Evolutionary conservation across 2,113 vertebrate species (phyloP).

Genomic region (Cyanoramphus novaezelandiae): DNA sequence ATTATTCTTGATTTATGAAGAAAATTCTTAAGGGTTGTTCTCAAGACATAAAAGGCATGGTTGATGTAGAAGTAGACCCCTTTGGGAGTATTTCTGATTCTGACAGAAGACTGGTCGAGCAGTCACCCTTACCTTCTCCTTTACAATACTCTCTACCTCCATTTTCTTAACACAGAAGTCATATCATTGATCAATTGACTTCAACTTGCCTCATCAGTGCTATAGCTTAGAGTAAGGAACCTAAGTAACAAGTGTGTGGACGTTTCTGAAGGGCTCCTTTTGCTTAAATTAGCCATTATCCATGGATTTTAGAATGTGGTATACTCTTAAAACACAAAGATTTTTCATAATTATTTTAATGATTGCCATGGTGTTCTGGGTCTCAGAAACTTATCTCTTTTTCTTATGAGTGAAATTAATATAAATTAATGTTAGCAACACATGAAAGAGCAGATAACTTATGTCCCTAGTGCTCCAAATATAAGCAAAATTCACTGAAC

Average conservation of each 20-base stretch:
- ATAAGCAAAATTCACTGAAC: neutral
- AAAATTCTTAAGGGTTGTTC: neutral
- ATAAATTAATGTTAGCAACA: neutral
- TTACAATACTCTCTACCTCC: accelerated
- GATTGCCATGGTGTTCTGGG: neutral
- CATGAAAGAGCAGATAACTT: accelerated
- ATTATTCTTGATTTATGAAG: neutral
- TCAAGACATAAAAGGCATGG: neutral
- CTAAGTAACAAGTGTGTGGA: neutral
- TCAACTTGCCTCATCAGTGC: neutral
- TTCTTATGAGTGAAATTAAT: neutral
- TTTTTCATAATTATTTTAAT: neutral
- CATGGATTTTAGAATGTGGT: neutral
- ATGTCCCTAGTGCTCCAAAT: neutral
- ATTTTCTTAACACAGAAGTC: neutral
- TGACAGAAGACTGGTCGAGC: neutral
- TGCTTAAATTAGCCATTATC: neutral
- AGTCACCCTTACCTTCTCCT: accelerated
- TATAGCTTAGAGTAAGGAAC: neutral
- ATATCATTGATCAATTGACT: accelerated
- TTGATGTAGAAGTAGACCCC: neutral
- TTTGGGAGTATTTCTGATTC: neutral
- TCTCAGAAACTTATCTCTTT: neutral
- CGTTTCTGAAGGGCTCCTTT: neutral
- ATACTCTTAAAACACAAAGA: neutral